Conservation (phyloP, 2,888 invertebrate genomes). For the Chromoteleia sp. region DNA sequence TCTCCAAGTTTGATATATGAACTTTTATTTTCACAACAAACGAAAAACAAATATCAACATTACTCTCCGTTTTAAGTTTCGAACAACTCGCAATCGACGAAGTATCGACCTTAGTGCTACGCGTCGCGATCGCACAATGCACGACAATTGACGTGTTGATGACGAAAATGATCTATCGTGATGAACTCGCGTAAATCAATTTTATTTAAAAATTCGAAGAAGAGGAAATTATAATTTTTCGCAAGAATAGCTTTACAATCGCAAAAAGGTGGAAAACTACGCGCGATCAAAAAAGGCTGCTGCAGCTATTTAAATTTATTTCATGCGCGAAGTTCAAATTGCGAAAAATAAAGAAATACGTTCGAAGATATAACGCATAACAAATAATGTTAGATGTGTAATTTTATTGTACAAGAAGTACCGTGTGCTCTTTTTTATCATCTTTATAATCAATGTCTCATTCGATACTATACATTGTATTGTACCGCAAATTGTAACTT, state of each 20-base stretch:
- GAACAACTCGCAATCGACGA: conserved; percentile 37
- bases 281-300: conserved; percentile 32
- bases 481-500: too few species aligned
- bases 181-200: conserved; percentile 14
- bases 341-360: conserved; percentile 22
- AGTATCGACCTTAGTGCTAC: conserved; percentile 23
- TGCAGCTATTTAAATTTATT: conserved; percentile 44
- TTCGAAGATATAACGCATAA: too few species aligned
- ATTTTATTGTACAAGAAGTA: too few species aligned
- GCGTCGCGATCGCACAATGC: conserved; percentile 3
- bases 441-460: too few species aligned
- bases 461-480: too few species aligned
- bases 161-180: conserved; percentile 34
- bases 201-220: conserved; percentile 13
- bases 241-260: conserved; percentile 15
- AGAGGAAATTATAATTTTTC: conserved; percentile 37
- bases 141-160: conserved; percentile 39
- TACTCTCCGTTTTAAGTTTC: conserved; percentile 37
- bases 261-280: not conserved
- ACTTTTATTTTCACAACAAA: conserved; percentile 56
- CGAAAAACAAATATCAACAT: conserved; percentile 40
- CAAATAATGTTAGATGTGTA: too few species aligned
- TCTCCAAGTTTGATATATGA: conserved; percentile 54
- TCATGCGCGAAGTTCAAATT: conserved; percentile 47
- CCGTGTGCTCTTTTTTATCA: too few species aligned